Percentiles rank a stretch among this genome's conserved stretches.
These are phyloP conservation scores for Oryctolagus cuniculus DNA, from an alignment of 2,113 vertebrate genomes.

Conservation along the genomic window DNA sequence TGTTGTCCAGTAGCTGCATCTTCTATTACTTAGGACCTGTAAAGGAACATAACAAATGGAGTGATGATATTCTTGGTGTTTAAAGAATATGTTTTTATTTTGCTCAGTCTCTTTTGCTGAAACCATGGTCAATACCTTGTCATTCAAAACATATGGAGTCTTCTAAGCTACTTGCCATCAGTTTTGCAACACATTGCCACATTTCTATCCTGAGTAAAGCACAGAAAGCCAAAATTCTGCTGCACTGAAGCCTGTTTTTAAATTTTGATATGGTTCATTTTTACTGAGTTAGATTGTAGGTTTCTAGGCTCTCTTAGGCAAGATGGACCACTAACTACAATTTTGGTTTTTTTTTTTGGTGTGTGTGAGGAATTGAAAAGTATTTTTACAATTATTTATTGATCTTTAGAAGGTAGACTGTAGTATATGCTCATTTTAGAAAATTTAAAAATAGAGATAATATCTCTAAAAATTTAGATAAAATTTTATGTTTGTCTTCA, in stretches of 20 bases:
- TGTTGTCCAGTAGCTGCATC: constrained; percentile 32
- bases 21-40: constrained; percentile 32
- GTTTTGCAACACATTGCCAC: neutral
- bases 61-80: constrained; percentile 51
- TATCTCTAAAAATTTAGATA: neutral
- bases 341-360: neutral
- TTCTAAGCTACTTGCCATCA: constrained; percentile 21
- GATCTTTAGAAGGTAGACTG: neutral
- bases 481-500: neutral
- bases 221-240: neutral
- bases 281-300: neutral
- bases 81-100: constrained; percentile 41
- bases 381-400: neutral
- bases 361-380: neutral
- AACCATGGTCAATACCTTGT: constrained; percentile 50
- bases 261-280: neutral
- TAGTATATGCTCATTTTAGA: neutral
- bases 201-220: neutral
- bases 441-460: neutral
- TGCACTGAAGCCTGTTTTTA: neutral
- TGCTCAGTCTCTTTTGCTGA: constrained; percentile 39
- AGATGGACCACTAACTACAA: neutral
- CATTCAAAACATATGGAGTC: constrained; percentile 38
- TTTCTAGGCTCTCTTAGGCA: neutral
- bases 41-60: constrained; percentile 51